A percentile compares a stretch with the other conserved stretches of the same genome.
phyloP scores from a whole-genome alignment of 92 coral and sea anemone genomes.

The Epizoanthus illoricatus region DNA sequence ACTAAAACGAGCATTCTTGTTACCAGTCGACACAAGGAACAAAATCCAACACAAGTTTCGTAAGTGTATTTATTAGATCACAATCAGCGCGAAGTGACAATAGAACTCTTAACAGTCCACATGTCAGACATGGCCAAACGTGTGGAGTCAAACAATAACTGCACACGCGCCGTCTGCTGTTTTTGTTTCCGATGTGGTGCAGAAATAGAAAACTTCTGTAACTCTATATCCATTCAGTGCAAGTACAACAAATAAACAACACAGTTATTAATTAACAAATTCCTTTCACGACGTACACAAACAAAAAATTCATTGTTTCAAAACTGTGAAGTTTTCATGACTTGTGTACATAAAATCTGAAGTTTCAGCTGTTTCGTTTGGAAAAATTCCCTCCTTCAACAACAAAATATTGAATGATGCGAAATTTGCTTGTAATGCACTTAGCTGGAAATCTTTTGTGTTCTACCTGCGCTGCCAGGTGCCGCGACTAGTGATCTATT shows the following conservation, averaged over 20 bases:
- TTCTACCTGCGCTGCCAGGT: slow-evolving; percentile 19
- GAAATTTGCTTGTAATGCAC: background rate
- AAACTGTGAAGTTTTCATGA: background rate
- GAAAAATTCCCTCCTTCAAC: background rate
- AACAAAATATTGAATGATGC: background rate
- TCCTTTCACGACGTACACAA: background rate
- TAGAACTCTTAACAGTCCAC: too few species aligned
- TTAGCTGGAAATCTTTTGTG: slow-evolving; percentile 11
- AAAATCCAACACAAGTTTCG: too few species aligned
- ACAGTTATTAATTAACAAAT: too few species aligned
- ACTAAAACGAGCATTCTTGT: too few species aligned
- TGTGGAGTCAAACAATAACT: background rate
- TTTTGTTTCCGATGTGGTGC: slow-evolving; percentile 9
- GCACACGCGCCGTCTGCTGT: slow-evolving; percentile 26
- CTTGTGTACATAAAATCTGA: too few species aligned
- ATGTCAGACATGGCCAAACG: background rate
- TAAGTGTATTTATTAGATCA: too few species aligned
- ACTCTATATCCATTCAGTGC: background rate
- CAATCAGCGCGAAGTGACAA: too few species aligned
- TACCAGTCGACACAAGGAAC: too few species aligned
- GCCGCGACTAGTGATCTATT: slow-evolving; percentile 12
- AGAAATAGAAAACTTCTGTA: slow-evolving; percentile 9
- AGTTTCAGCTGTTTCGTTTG: background rate
- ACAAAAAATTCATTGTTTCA: background rate
- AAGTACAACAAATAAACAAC: too few species aligned